Percentiles rank a stretch among this genome's conserved stretches.
These are phyloP conservation scores for Coendou prehensilis DNA, from an alignment of 2,797 vertebrate species.

Conservation along the genomic window DNA sequence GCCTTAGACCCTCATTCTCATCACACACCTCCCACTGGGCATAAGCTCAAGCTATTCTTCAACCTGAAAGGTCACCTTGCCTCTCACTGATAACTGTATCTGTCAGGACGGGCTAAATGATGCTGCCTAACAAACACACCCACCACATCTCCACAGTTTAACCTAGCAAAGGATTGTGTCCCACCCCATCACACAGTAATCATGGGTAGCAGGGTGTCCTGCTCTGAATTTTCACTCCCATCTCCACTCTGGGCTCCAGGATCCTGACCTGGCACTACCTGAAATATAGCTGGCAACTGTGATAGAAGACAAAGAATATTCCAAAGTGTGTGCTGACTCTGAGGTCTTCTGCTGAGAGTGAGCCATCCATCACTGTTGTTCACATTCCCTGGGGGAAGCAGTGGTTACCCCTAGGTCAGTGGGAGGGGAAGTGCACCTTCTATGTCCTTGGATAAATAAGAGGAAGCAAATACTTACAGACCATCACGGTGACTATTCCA, in stretches of 20 bases:
- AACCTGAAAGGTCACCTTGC: not conserved
- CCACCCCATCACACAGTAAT: not conserved
- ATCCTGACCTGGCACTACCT: not conserved
- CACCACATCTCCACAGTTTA: not conserved
- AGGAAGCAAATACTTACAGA: not conserved
- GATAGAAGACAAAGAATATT: not conserved
- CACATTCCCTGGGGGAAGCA: not conserved
- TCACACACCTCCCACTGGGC: not conserved
- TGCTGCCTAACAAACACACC: not conserved
- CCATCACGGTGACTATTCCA: not conserved
- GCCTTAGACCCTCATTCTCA: not conserved
- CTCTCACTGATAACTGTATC: not conserved
- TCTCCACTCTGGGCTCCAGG: not conserved
- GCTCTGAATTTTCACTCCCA: not conserved
- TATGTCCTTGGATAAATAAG: not conserved
- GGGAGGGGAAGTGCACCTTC: not conserved
- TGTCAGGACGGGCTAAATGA: not conserved
- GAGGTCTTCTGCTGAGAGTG: not conserved
- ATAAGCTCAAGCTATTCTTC: not conserved
- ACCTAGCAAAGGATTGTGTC: not conserved
- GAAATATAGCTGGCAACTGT: not conserved
- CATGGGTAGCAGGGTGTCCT: not conserved
- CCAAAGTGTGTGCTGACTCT: not conserved
- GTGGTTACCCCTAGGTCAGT: not conserved
- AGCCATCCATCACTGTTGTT: not conserved